Base-by-base conservation (phyloP, 2,888 invertebrate species). In the Halictus ligatus region DNA sequence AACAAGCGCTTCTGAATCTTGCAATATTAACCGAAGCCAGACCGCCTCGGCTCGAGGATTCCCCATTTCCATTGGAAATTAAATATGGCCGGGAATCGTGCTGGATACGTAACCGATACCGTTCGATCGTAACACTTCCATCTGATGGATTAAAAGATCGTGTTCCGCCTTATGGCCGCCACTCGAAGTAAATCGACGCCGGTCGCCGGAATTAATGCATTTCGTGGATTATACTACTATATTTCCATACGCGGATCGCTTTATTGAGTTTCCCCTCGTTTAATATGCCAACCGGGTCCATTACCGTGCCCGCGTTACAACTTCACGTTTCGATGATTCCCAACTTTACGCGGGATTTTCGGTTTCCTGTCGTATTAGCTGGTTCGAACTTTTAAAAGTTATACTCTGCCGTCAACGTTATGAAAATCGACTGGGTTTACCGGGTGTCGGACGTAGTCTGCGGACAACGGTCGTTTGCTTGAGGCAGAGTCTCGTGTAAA, bases 131-230 rank as follows among this genome's bases (percentile, higher is more conserved):
- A 92, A 89, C 85, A 83, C 87, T 92, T 91, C 91, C 88, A 92
- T 91, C 88, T 88, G 83, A 64, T 76, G 87, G 87, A 92, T 91
- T 92, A 89, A 92, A 90, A 87, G 89, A 89, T 85, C 82, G 81
- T n/a, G 48, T 74, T 72, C 89, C 73, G 13, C 80, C 60, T 46
- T 29, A 54, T 48, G 7, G 74, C 48, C 48, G 74, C 82, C 54
- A 67, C 48, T 75, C 64, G 81, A 83, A 75, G 72, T 81, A 79
- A 89, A 86, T 86, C 84, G 80, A 84, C 60, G 71, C 80, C 79
- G 77, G 84, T 85, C 79, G 74, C 40, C 74, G 35, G 81, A 84
- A 89, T 88, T 84, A 81, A 84, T 84, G 75, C 64, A 35, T 67
- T 73, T 69, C 58, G 10, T 75, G 85, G 77, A 83, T 84, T 84